Base-by-base conservation (phyloP, 2,797 vertebrate species). In the Protosalanx chinensis region DNA sequence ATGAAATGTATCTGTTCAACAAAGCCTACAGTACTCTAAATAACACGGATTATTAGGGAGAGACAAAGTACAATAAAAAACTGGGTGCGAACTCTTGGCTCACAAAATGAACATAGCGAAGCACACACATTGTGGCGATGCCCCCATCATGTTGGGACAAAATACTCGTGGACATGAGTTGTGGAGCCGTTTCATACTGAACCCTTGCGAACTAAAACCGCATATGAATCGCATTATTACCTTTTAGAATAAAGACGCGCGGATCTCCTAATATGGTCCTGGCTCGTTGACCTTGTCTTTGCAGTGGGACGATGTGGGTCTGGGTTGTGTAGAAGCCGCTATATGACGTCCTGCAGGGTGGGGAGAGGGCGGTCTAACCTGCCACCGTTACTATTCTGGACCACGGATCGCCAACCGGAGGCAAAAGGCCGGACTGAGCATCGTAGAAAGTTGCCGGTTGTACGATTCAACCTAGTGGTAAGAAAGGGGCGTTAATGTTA, bases 281-380 rank as follows among this genome's bases (percentile, higher is more conserved):
- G 15, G 67, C 33, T 35, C 62, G 76, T 32, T 82, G 83, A 85
- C 83, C 78, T 82, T 82, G 76, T 62, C 70, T 37, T 27, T 73
- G 76, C 58, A 73, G 75, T 67, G 59, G 66, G 74, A 68, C 68
- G 77, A 78, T 70, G 67, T 70, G 67, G 68, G 69, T 70, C 67
- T 71, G 65, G 71, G 61, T 69, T 51, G 67, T 4, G 70, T 76
- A 29, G 12, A 73, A 58, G 70, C 58, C 27, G 64, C 32, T 49
- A n/a, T 16, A 51, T 85, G 79, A 80, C 79, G 79, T 72, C 20
- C 61, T 35, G 3, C 10, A 30, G 35, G 57, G 23, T 7, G 60
- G 57, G 33, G 56, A 56, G 67, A 73, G 59, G 72, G 72, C 67
- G 72, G 59, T 20, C 46, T 62, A 32, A 35, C 46, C 67, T 59